Base-by-base conservation (phyloP, 92 coral and sea anemone species). In the Porites lobata region DNA sequence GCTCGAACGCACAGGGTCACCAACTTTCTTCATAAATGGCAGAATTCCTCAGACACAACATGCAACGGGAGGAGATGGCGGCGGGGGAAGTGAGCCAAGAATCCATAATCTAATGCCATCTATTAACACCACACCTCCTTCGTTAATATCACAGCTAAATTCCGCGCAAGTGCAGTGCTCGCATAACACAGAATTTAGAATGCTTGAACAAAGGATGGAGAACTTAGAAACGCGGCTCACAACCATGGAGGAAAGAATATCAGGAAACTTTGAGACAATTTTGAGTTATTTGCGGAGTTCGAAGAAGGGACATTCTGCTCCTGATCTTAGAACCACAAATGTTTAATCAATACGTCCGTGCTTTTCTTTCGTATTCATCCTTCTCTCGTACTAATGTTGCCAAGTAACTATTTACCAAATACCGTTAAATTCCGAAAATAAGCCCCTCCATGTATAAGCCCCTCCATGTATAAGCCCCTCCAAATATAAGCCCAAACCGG, bases 231-330 rank as follows among this genome's bases (percentile, higher is more conserved):
- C 79, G 51, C 75, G 90, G 52, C 83, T 95, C 9, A 65, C 85
- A 38, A 77, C 77, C 61, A 92, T 95, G 94, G 96, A 95, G 59
- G 74, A 93, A 50, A 78, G 65, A n/a, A 69, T 95, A 67, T 67
- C 86, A 11, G 91, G 76, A 11, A 87, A 91, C 4, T 82, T 95
- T 58, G 87, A 87, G 69, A 92, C 85, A 75, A 75, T 95, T 54
- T 71, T 93, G 26, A 22, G 53, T 21, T 75, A 84, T 64, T 84
- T 84, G 53, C 87, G 87, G 18, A 69, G 77, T 10, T 29, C 50
- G 61, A n/a, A 26, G 13, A 81, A 51, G 12, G 73, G 80, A 20
- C 72, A 73, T 17, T 84, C 87, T 6, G 80, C 87, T 22, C 87
- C 87, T 62, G 87, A 84, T 2, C 87, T 84, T 1, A 73, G 87